Evolutionary conservation across 2,888 invertebrate genomes (phyloP).

Genomic region (Heteropelma amictum): DNA sequence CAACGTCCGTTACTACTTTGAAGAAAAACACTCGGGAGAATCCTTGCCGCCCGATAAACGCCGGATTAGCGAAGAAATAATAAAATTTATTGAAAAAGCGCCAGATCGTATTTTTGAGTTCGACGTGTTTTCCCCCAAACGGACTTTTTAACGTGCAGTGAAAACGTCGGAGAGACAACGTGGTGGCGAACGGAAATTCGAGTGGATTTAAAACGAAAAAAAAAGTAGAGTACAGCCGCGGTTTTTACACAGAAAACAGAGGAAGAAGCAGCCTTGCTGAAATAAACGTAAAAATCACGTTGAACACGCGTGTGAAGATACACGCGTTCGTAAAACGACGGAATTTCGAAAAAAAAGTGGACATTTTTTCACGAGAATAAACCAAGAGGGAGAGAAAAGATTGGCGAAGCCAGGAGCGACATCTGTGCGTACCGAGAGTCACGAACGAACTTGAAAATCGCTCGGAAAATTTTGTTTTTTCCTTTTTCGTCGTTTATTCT

Average conservation of each 20-base stretch:
- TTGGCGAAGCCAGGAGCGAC: not conserved
- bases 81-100: not conserved
- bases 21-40: not conserved
- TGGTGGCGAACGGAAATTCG: too few relatives aligned
- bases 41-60: not conserved
- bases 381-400: not conserved
- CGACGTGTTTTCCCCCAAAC: too few relatives aligned
- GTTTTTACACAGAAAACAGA: too few relatives aligned
- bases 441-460: slow-evolving; percentile 1
- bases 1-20: slow-evolving; percentile 31
- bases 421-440: not conserved
- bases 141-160: too few relatives aligned
- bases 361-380: not conserved
- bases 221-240: too few relatives aligned
- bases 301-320: too few relatives aligned
- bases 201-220: too few relatives aligned
- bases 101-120: too few relatives aligned
- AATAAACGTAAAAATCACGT: too few relatives aligned
- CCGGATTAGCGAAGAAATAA: not conserved
- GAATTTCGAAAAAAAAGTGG: not conserved
- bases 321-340: not conserved
- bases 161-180: too few relatives aligned
- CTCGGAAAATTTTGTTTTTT: slow-evolving; percentile 2
- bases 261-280: too few relatives aligned
- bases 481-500: too few relatives aligned